Conservation (phyloP, 2,113 vertebrate genomes). For the Miniopterus natalensis region DNA sequence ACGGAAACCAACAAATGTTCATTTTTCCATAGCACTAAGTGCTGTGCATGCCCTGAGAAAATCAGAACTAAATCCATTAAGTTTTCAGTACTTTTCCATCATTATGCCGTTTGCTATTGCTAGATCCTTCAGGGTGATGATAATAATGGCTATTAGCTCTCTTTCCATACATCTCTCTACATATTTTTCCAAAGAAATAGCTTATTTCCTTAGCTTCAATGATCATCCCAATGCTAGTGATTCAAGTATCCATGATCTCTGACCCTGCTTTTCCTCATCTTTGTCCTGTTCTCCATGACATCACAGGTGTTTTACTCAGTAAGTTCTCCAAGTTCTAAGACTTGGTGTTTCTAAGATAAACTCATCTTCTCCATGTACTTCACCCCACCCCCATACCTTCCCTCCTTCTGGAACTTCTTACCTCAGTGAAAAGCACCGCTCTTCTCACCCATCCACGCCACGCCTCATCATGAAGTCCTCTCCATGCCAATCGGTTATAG, state of each 20-base stretch:
- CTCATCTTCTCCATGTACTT: neutral
- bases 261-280: neutral
- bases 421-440: neutral
- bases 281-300: neutral
- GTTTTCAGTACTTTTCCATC: neutral
- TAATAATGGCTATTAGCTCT: neutral
- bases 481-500: neutral
- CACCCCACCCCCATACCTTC: neutral
- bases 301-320: neutral
- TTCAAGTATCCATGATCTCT: neutral
- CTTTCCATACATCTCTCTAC: neutral
- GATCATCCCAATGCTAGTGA: neutral
- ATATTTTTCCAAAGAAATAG: neutral
- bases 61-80: neutral
- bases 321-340: neutral
- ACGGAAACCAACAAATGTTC: neutral
- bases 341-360: constrained; percentile 28
- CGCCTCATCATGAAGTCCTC: neutral
- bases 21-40: neutral
- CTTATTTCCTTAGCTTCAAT: neutral
- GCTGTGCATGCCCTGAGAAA: neutral
- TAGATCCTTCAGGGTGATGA: neutral
- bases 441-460: neutral
- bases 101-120: neutral
- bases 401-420: neutral